These are phyloP conservation scores for Tapirus indicus DNA, from an alignment of 2,797 vertebrate genomes.

Conservation along the genomic window DNA sequence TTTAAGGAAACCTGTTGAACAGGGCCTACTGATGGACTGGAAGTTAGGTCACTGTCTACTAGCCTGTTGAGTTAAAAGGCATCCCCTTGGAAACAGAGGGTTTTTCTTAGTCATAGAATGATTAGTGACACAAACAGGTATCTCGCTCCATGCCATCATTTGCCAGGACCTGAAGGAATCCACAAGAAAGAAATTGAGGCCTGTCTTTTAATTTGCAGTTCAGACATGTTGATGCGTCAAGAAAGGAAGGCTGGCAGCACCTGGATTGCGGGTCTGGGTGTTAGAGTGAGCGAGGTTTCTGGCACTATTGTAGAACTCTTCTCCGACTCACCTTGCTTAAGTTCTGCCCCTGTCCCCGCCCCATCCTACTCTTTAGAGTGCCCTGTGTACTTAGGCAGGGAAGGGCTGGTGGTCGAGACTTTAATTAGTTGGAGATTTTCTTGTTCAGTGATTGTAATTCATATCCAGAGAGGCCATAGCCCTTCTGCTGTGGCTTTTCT, in stretches of 20 bases:
- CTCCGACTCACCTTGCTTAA: neutral
- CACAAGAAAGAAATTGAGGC: neutral
- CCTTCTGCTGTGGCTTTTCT: neutral
- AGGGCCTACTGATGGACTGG: neutral
- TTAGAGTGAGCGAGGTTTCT: neutral
- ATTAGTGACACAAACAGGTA: neutral
- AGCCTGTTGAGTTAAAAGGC: neutral
- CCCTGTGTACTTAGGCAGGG: neutral
- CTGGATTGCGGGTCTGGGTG: neutral
- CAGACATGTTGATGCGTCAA: neutral
- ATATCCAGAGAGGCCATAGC: neutral
- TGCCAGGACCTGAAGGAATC: neutral
- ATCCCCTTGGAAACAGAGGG: neutral
- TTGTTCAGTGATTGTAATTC: neutral
- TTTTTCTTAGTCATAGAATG: neutral
- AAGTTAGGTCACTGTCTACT: neutral
- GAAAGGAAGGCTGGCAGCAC: neutral
- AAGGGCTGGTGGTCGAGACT: neutral
- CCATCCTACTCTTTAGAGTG: too few relatives aligned
- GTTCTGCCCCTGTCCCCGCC: too few relatives aligned
- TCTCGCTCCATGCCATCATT: neutral
- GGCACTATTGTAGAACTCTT: neutral
- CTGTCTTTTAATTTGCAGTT: neutral
- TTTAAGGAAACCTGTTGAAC: neutral
- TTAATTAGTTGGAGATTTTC: neutral